These are phyloP conservation scores for Empidonax alnorum DNA, from an alignment of 2,113 vertebrate genomes.

Conservation along the genomic window DNA sequence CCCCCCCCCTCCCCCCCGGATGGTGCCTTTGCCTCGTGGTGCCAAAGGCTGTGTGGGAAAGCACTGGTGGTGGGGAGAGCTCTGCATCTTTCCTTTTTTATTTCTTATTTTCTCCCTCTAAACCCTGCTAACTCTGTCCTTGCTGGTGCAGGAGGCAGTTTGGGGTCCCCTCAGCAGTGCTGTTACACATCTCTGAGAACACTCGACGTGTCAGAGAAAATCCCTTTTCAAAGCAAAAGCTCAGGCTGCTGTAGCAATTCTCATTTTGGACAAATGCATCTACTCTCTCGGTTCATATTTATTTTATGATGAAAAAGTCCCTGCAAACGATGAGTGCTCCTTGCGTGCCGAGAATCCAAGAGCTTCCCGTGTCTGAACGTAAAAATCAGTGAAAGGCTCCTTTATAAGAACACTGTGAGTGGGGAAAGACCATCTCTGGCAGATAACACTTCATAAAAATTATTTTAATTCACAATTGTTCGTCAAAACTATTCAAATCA, in stretches of 20 bases:
- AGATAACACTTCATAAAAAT: background rate
- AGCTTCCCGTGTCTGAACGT: background rate
- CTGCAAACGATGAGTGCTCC: background rate
- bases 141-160: background rate
- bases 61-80: background rate
- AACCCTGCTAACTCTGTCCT: background rate
- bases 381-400: background rate
- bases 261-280: background rate
- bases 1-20: background rate
- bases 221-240: background rate
- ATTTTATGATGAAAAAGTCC: background rate
- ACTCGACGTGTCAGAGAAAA: background rate
- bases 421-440: background rate
- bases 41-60: rapidly evolving
- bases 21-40: rapidly evolving
- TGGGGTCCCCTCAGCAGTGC: background rate
- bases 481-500: background rate
- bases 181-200: background rate
- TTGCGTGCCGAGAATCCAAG: background rate
- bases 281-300: background rate
- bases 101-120: background rate
- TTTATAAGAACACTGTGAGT: background rate
- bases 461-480: background rate
- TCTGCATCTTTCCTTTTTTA: rapidly evolving
- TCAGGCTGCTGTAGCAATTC: background rate